phyloP scores from a whole-genome alignment of 2,888 invertebrate species.

The Dendrolimus pini region DNA sequence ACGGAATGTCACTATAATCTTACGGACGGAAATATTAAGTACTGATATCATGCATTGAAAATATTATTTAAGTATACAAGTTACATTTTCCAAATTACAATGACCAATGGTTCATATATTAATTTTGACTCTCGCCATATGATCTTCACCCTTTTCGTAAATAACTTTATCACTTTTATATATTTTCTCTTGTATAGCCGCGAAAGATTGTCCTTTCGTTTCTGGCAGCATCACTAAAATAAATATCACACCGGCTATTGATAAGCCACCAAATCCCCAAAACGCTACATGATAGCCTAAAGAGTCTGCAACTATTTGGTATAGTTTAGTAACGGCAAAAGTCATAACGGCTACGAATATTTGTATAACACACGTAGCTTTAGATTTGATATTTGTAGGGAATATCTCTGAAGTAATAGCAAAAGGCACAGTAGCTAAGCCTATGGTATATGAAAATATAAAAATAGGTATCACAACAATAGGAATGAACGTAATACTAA shows the following conservation, averaged over 20 bases:
- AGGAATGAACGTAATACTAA: constrained; percentile 72
- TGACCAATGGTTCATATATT: constrained; percentile 26
- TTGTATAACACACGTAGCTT: constrained; percentile 79
- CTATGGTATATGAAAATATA: constrained; percentile 78
- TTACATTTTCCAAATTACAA: background rate
- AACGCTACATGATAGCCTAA: constrained; percentile 73
- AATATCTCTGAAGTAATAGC: constrained; percentile 80
- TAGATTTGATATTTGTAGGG: constrained; percentile 78
- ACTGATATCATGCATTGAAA: constrained; percentile 2
- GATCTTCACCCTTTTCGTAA: constrained; percentile 50
- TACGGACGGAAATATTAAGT: constrained; percentile 22
- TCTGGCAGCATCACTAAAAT: constrained; percentile 73
- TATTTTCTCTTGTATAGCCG: constrained; percentile 72
- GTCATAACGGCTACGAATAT: constrained; percentile 77
- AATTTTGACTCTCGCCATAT: constrained; percentile 50
- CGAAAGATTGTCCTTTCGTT: constrained; percentile 78
- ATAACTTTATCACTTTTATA: constrained; percentile 51
- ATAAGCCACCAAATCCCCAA: constrained; percentile 71
- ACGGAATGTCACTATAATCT: constrained; percentile 15
- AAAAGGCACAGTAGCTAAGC: constrained; percentile 79
- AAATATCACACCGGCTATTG: constrained; percentile 70
- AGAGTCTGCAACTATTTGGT: constrained; percentile 69
- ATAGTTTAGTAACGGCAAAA: constrained; percentile 76
- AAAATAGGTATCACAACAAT: constrained; percentile 76
- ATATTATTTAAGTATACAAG: constrained; percentile 1